Evolutionary conservation across 30 jellyfish, hydroid and myxozoan genomes (phyloP), one percentile per base, ranked within the genome.

Genomic region (Rhopilema esculentum): DNA sequence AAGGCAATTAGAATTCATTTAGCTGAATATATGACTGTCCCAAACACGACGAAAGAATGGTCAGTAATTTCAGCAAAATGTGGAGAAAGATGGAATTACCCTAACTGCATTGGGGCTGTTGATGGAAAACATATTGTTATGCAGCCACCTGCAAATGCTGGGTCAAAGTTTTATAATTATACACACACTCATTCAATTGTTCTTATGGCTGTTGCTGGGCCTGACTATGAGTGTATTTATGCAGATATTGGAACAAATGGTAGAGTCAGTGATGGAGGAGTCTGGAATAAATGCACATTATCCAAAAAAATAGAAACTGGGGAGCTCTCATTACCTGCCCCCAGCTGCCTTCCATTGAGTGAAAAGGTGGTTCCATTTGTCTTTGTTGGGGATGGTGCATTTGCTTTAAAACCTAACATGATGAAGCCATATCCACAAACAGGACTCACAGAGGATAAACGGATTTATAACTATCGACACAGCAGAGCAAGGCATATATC

Each of bases 191-290:
- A 84, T 50, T 84, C 93, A 4, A 84, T 84, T 26, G 80, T 69
- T 25, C 93, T 84, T 49, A 66, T 84, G 52, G 93, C 88, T 62
- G 93, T 84, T 22, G 80, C 87, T 18, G 93, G 93, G 33, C 93
- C 93, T 16, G 74, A 84, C 66, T 75, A 72, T 72, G 94, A 86
- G 62, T 75, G 89, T 65, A 69, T 86, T 27, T 73, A 72, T 86
- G 83, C 94, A 0, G 93, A 72, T 70, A 65, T 84, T 18, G 93
- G 88, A 33, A 84, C 88, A 24, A 83, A 83, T 84, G 88, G 93
- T 22, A 81, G 91, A 33, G 91, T 66, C 4, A 48, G 72, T 52
- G 91, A 81, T 81, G 82, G 84, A 81, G 82, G 91, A 64, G 91
- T 64, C 17, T 81, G 83, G 83, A 66, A 66, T 33, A 66, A 64